phyloP scores from a whole-genome alignment of 2,113 vertebrate species.

The Callopanchax toddi region DNA sequence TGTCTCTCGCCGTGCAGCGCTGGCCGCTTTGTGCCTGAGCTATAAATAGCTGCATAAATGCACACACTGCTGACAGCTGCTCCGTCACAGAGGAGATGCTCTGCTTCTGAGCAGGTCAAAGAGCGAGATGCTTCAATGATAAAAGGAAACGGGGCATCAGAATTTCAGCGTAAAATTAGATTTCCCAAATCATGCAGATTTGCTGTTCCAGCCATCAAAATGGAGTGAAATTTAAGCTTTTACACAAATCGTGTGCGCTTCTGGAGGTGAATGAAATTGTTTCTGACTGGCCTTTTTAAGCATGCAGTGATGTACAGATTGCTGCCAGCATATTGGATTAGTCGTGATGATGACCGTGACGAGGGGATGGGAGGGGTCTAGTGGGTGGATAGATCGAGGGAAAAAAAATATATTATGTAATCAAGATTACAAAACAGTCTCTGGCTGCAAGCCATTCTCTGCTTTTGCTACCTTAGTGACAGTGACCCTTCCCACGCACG shows the following conservation, averaged over 20 bases:
- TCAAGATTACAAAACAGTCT: constrained; percentile 73
- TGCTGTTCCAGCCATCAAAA: constrained; percentile 13
- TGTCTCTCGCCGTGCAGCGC: constrained; percentile 34
- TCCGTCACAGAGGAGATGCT: constrained; percentile 58
- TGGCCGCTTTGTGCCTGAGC: constrained; percentile 42
- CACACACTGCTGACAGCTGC: constrained; percentile 61
- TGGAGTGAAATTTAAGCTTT: background rate
- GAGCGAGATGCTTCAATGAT: constrained; percentile 9
- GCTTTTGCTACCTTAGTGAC: constrained; percentile 39
- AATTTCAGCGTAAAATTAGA: background rate
- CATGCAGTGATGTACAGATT: constrained; percentile 18
- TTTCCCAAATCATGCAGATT: background rate
- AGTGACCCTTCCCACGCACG: constrained; percentile 26
- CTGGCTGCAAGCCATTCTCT: constrained; percentile 51
- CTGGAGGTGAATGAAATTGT: constrained; percentile 8
- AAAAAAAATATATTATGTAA: constrained; percentile 71
- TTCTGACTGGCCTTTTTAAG: constrained; percentile 20
- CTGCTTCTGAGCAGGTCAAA: constrained; percentile 36
- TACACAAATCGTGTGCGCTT: constrained; percentile 3
- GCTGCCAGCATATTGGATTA: constrained; percentile 53
- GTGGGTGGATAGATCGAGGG: constrained; percentile 14
- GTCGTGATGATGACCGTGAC: constrained; percentile 49
- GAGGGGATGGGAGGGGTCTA: constrained; percentile 12
- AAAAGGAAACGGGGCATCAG: background rate
- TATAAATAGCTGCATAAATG: constrained; percentile 70